phyloP scores from a whole-genome alignment of 2,888 invertebrate species.

The Erpobdella octoculata region DNA sequence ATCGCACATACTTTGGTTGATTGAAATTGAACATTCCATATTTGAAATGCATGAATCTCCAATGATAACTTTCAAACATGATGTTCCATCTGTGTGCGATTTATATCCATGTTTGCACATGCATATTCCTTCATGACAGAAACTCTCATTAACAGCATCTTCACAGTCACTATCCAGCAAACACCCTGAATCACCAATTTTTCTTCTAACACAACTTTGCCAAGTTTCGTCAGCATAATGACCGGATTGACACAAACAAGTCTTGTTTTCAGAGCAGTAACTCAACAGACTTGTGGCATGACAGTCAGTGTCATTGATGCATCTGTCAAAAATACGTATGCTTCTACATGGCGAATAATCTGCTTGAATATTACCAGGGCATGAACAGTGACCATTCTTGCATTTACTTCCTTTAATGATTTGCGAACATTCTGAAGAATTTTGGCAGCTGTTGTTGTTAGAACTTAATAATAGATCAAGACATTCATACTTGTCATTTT shows the following conservation, averaged over 20 bases:
- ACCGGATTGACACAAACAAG: conserved; percentile 21
- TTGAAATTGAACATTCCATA: conserved; percentile 19
- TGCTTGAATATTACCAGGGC: neutral
- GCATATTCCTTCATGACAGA: conserved; percentile 14
- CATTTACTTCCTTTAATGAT: neutral
- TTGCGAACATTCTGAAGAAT: neutral
- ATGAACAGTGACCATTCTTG: neutral
- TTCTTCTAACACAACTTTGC: conserved; percentile 16
- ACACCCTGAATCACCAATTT: conserved; percentile 17
- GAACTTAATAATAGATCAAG: neutral
- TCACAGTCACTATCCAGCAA: conserved; percentile 23
- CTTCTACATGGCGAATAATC: neutral
- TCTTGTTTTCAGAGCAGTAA: conserved; percentile 2
- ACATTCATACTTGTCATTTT: neutral
- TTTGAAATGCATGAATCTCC: conserved; percentile 23
- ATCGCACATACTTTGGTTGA: conserved; percentile 27
- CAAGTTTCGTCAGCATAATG: neutral
- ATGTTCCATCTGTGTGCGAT: conserved; percentile 10
- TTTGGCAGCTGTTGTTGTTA: neutral
- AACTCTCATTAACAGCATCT: conserved; percentile 23
- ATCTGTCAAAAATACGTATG: neutral
- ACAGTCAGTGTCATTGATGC: neutral
- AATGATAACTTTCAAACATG: conserved; percentile 20
- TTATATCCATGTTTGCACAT: conserved; percentile 25
- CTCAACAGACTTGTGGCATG: neutral